Base-by-base conservation (phyloP, 2,888 invertebrate genomes). In the Drosophila quinaria region DNA sequence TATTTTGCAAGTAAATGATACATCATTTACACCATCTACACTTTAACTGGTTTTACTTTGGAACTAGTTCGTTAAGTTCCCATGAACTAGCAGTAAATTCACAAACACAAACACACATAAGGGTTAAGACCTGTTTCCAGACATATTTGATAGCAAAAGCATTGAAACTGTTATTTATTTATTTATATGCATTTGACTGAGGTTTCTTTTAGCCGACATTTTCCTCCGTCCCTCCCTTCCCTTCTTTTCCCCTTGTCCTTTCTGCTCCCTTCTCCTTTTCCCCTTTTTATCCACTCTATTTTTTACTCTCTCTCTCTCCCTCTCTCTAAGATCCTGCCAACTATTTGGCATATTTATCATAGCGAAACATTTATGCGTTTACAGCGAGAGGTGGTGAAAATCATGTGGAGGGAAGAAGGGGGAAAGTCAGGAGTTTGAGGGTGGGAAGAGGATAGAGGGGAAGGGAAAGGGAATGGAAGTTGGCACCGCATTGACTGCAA, bases 121-220 rank as follows among this genome's bases (percentile, higher is more conserved):
- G 70, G 64, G 77, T 65, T 67, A 80, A 79, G 13, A 10, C 17
- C 6, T 31, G 33, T 54, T 59, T 41, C 35, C 41, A 55, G 67
- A 52, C 52, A 69, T 41, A 49, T 70, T 64, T 64, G 59, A 60
- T 47, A 65, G 51, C 60, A 13, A 52, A 74, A 29, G 29, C 61
- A 67, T 63, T 63, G 51, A 61, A 68, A 79, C 66, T 70, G 63
- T 68, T 76, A 76, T 71, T 81, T 79, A 70, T 67, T 74, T 80
- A 80, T 80, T 74, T 47, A 47, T 67, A 75, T 68, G 68, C 59
- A 77, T 47, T 62, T 50, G 61, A 60, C 72, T 60, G 25, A 42
- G 47, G 37, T 31, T 42, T 51, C 50, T 65, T 29, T 25, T 25
- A 25, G 25, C 11, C 31, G 15, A 33, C 13, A 6, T 62, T 10